Conservation (phyloP, 2,888 invertebrate genomes). For the Synanthedon tipuliformis region DNA sequence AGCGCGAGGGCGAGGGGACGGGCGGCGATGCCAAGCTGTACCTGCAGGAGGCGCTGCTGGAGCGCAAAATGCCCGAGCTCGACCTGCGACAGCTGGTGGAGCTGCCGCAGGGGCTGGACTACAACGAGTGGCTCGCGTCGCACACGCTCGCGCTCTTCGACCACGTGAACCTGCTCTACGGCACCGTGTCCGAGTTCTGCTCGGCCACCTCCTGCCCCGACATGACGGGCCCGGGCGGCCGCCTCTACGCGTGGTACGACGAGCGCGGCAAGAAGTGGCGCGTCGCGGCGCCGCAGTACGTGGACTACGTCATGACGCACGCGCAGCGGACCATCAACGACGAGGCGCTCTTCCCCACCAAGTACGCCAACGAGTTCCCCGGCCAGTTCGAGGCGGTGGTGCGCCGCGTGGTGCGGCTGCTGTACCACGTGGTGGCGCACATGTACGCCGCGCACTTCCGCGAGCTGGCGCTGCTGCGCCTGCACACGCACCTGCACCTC, state of each 20-base stretch:
- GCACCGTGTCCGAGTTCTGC: conserved; percentile 98
- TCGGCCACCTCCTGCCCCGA: conserved; percentile 94
- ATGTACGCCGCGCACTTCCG: conserved; percentile 98
- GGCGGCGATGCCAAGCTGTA: conserved; percentile 91
- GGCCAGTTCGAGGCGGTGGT: conserved; percentile 93
- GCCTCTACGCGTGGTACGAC: conserved; percentile 98
- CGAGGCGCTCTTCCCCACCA: conserved; percentile 97
- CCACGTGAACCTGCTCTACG: conserved; percentile 98
- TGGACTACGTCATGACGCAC: conserved; percentile 99
- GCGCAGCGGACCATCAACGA: conserved; percentile 97
- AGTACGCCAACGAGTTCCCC: conserved; percentile 97
- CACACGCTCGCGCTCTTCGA: conserved; percentile 99
- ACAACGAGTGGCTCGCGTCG: conserved; percentile 99
- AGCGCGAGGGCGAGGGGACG: conserved; percentile 81
- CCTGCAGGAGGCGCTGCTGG: conserved; percentile 93
- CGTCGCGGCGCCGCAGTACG: conserved; percentile 97
- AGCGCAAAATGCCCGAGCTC: conserved; percentile 93
- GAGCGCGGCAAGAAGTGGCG: conserved; percentile 98
- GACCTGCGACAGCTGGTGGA: conserved; percentile 95
- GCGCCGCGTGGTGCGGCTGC: conserved; percentile 94
- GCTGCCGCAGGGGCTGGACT: conserved; percentile 94
- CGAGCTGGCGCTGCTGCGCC: conserved; percentile 91
- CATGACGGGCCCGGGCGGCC: conserved; percentile 96
- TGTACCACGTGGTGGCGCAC: conserved; percentile 98
- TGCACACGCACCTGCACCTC: conserved; percentile 97